Evolutionary conservation across 1,140 invertebrate genomes (phyloP), one percentile per base, ranked within the genome.

Genomic region (Drosophila insularis): DNA sequence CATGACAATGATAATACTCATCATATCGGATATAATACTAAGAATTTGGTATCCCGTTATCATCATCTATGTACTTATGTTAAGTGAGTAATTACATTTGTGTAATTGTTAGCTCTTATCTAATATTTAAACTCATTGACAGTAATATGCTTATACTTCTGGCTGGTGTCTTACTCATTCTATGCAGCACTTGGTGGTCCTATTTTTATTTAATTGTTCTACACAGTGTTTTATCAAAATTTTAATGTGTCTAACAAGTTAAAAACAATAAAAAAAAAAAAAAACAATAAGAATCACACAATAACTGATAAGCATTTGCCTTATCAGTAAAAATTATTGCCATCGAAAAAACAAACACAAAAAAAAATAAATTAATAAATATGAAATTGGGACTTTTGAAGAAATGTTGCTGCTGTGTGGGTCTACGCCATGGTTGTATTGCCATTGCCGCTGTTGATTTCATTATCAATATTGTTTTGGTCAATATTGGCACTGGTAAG

Each of bases 161-260:
- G 82, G 82, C 37, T 87, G 35, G 82, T 87, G 55, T 66, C 66
- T 23, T 86, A 86, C 58, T 86, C 82, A 19, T 86, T 86, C 39
- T 86, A 86, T 60, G 82, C 82, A 11, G 82, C 82, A 1, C 67
- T 86, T 1, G 82, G 82, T 0, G 82, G 82, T 4, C 17, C 60
- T 5, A 61, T 87, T 1, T 82, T 85, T 19, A 67, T 85, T 21
- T 85, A 43, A 63, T 2, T 21, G 32, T 32, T 17, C n/a, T 4
- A 61, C 17, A n/a, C 19, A 27, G 8, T 6, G 17, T 66, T 8
- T 31, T 11, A 63, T 58, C 39, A 66, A 71, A 74, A 46, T 74
- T 70, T 39, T 17, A 66, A 63, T 61, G 27, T 69, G 17, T 19
- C 19, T 32, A 17, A 37, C 23, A 67, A 23, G 40, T 23, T 2